A percentile compares a stretch with the other conserved stretches of the same genome.
These are phyloP conservation scores for Formica selysi DNA, from an alignment of 1,140 invertebrate species.

Conservation along the genomic window DNA sequence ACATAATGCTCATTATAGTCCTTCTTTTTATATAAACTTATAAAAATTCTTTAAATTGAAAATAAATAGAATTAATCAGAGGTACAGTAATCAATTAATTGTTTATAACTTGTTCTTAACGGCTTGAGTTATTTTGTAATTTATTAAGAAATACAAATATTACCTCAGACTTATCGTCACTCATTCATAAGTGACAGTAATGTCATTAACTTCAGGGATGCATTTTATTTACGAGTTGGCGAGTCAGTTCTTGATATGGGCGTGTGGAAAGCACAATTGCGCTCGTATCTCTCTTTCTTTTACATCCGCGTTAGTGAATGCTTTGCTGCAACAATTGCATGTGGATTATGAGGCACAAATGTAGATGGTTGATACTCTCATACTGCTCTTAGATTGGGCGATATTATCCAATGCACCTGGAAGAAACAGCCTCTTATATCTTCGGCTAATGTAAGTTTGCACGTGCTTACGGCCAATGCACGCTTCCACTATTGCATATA, in stretches of 20 bases:
- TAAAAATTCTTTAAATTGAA: neutral
- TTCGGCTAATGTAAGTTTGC: conserved; percentile 75
- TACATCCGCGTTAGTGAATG: conserved; percentile 57
- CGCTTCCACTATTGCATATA: conserved; percentile 56
- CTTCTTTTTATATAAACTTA: neutral
- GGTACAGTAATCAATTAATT: neutral
- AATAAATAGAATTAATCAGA: neutral
- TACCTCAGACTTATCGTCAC: neutral
- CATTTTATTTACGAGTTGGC: neutral
- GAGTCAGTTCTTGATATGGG: conserved; percentile 42
- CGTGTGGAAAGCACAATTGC: conserved; percentile 48
- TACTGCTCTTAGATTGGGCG: conserved; percentile 65
- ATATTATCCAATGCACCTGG: conserved; percentile 74
- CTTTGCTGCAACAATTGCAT: conserved; percentile 71
- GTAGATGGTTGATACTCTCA: conserved; percentile 66
- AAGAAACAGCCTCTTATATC: conserved; percentile 84
- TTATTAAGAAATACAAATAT: neutral
- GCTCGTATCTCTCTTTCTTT: conserved; percentile 21
- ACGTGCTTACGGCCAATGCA: conserved; percentile 73
- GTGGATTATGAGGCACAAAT: conserved; percentile 63
- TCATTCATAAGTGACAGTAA: neutral
- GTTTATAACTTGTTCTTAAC: neutral
- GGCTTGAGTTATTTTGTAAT: neutral
- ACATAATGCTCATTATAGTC: neutral
- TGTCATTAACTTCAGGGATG: neutral